Percentiles rank a stretch among this genome's conserved stretches.
Evolutionary conservation across 1,140 invertebrate species (phyloP).

Genomic region (Teleopsis dalmanni): DNA sequence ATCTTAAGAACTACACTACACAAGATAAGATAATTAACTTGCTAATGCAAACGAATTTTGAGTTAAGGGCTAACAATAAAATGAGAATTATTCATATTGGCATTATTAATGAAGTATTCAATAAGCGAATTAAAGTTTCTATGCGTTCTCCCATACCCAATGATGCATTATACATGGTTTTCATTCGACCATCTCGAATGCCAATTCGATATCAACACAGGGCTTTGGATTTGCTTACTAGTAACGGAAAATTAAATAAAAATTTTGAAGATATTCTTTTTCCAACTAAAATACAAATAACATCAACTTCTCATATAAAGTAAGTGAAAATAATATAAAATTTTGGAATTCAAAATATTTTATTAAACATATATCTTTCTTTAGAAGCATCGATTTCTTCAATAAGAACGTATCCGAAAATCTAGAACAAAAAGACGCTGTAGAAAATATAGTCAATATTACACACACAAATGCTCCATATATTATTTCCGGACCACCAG

Average conservation of each 20-base stretch:
- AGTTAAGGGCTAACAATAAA: too few species aligned
- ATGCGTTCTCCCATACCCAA: too few species aligned
- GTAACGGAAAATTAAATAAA: too few species aligned
- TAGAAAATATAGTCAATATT: conserved; percentile 54
- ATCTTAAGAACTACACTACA: background rate
- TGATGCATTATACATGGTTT: conserved; percentile 22
- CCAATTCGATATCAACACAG: conserved; percentile 33
- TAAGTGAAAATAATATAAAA: background rate
- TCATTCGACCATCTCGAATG: conserved; percentile 29
- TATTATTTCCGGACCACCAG: conserved; percentile 72
- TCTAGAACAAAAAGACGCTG: conserved; percentile 56
- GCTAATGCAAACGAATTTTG: too few species aligned
- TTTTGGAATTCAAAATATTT: background rate
- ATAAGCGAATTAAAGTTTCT: too few species aligned
- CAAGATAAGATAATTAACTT: background rate
- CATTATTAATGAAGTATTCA: too few species aligned
- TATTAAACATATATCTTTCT: background rate
- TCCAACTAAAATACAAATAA: conserved; percentile 14
- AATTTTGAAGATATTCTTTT: too few species aligned
- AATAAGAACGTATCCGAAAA: conserved; percentile 45
- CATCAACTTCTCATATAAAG: background rate
- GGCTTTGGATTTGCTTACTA: conserved; percentile 26
- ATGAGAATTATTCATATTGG: too few species aligned
- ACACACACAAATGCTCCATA: conserved; percentile 59
- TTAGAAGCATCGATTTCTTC: conserved; percentile 3